Evolutionary conservation across 2,113 vertebrate species (phyloP).

Genomic region (Tragelaphus scriptus): DNA sequence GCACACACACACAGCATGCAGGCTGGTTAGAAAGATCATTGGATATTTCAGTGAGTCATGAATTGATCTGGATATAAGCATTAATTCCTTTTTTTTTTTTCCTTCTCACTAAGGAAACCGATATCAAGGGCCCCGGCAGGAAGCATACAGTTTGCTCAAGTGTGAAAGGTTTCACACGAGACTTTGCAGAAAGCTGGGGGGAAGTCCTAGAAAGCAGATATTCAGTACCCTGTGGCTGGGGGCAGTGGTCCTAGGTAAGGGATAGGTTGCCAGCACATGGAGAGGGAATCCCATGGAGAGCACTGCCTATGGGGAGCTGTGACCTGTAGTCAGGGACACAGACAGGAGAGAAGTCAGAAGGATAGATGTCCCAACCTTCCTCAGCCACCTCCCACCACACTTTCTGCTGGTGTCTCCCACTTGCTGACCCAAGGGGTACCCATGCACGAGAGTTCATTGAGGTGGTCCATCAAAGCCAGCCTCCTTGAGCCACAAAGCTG

Average conservation of each 20-base stretch:
- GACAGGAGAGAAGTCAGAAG: not conserved
- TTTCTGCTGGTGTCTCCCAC: not conserved
- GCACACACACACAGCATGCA: not conserved
- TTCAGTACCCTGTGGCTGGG: not conserved
- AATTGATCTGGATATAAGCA: not conserved
- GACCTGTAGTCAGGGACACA: not conserved
- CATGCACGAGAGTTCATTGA: not conserved
- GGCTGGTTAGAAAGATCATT: not conserved
- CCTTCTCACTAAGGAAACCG: not conserved
- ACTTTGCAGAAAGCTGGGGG: not conserved
- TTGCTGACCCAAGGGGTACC: not conserved
- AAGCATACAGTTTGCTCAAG: not conserved
- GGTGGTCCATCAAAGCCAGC: not conserved
- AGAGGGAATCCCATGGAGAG: not conserved
- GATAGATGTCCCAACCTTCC: not conserved
- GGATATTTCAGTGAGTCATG: not conserved
- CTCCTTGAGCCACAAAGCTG: not conserved
- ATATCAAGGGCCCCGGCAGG: not conserved
- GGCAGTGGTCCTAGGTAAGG: not conserved
- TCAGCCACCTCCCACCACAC: not conserved
- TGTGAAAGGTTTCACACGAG: not conserved
- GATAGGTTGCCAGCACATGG: not conserved
- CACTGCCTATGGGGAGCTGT: not conserved
- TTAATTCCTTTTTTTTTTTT: not conserved
- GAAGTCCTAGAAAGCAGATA: not conserved